Evolutionary conservation across 2,888 invertebrate species (phyloP).

Genomic region (Odontothrips loti): DNA sequence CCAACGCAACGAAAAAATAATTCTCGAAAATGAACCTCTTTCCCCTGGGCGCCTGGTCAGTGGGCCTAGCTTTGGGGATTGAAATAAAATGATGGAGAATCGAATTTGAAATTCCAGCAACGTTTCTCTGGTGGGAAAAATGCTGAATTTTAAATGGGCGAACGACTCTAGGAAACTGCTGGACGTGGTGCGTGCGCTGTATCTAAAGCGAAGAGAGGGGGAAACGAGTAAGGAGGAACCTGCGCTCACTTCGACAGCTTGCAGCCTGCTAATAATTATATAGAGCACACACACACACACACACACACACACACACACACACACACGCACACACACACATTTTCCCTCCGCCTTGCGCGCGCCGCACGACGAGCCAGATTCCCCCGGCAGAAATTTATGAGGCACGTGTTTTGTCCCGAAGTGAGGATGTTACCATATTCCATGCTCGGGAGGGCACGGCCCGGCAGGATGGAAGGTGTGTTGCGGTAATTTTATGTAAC

Average conservation of each 20-base stretch:
- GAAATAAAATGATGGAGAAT: no score
- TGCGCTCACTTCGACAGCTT: background rate
- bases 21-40: no score
- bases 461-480: background rate
- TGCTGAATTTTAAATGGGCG: no score
- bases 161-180: no score
- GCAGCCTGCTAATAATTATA: constrained; percentile 3
- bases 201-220: no score
- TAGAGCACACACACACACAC: background rate
- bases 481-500: constrained; percentile 20
- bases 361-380: background rate
- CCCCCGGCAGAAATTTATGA: background rate
- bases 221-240: no score
- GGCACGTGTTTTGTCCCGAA: constrained; percentile 24
- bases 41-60: no score
- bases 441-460: background rate
- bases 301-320: background rate
- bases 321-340: background rate
- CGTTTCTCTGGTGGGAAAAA: no score
- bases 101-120: no score
- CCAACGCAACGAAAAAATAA: no score
- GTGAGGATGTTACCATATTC: constrained; percentile 26
- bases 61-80: no score
- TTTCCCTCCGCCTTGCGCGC: background rate
- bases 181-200: no score